Percentiles rank a stretch among this genome's conserved stretches.
Evolutionary conservation across 2,888 invertebrate species (phyloP).

Genomic region (Thumatha senex): DNA sequence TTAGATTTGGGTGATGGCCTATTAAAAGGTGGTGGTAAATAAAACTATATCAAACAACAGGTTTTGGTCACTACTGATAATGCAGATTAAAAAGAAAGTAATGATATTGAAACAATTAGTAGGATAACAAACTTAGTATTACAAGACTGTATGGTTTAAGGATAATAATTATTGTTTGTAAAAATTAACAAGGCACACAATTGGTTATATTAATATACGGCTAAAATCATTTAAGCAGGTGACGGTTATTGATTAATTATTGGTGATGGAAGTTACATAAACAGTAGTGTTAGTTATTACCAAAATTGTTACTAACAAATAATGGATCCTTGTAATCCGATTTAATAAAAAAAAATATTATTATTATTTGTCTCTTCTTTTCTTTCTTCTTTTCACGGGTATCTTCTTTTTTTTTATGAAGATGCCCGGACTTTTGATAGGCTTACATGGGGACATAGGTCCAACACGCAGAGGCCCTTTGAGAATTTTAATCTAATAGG

Average conservation of each 20-base stretch:
- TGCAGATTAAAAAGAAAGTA: background rate
- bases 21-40: slow-evolving; percentile 12
- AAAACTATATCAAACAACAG: background rate
- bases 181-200: background rate
- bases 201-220: background rate
- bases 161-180: background rate
- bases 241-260: slow-evolving; percentile 13
- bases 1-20: slow-evolving; percentile 27
- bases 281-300: too few relatives aligned
- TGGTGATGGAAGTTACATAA: slow-evolving; percentile 33
- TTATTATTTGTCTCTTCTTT: too few relatives aligned
- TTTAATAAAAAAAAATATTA: too few relatives aligned
- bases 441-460: too few relatives aligned
- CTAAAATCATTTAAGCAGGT: slow-evolving; percentile 15
- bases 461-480: too few relatives aligned
- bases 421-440: too few relatives aligned
- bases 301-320: too few relatives aligned
- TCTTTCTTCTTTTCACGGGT: too few relatives aligned
- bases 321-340: too few relatives aligned
- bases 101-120: background rate
- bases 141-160: background rate
- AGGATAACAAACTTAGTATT: background rate
- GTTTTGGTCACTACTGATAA: background rate
- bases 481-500: too few relatives aligned
- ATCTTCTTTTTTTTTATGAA: too few relatives aligned